Evolutionary conservation across 2,113 vertebrate species (phyloP).

Genomic region (Aplodontia rufa): DNA sequence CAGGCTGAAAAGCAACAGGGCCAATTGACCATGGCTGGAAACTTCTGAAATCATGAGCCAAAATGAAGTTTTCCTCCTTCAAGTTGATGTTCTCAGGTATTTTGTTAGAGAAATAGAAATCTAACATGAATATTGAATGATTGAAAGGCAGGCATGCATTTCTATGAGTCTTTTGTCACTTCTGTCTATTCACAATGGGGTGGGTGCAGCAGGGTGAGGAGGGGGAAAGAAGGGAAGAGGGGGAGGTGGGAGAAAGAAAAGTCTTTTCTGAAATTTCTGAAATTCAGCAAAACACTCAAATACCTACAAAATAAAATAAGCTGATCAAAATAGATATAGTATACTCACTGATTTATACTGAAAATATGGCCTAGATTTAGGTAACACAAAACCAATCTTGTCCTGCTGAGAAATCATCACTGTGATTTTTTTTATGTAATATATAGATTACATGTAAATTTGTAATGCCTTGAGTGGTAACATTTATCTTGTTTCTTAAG

Average conservation of each 20-base stretch:
- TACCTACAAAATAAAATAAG: neutral
- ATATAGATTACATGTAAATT: neutral
- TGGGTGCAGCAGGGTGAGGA: too few relatives aligned
- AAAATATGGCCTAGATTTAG: neutral
- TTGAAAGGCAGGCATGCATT: neutral
- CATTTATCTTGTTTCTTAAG: neutral
- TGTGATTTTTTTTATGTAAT: neutral
- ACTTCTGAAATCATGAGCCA: too few relatives aligned
- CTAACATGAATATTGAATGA: neutral
- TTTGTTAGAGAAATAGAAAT: neutral
- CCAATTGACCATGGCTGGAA: neutral
- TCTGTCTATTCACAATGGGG: neutral
- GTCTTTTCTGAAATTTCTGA: neutral
- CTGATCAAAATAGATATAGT: neutral
- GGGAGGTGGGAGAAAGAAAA: neutral
- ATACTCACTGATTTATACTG: neutral
- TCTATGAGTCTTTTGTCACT: neutral
- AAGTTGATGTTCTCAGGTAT: too few relatives aligned
- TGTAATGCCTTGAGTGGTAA: neutral
- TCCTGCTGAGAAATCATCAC: neutral
- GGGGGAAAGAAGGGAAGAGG: neutral
- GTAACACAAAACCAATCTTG: neutral
- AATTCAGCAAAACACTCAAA: neutral
- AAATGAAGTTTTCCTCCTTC: neutral
- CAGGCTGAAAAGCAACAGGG: too few relatives aligned